Percentiles rank a stretch among this genome's conserved stretches.
Evolutionary conservation across 1,140 invertebrate species (phyloP).

Genomic region (Panagrolaimus sp.): DNA sequence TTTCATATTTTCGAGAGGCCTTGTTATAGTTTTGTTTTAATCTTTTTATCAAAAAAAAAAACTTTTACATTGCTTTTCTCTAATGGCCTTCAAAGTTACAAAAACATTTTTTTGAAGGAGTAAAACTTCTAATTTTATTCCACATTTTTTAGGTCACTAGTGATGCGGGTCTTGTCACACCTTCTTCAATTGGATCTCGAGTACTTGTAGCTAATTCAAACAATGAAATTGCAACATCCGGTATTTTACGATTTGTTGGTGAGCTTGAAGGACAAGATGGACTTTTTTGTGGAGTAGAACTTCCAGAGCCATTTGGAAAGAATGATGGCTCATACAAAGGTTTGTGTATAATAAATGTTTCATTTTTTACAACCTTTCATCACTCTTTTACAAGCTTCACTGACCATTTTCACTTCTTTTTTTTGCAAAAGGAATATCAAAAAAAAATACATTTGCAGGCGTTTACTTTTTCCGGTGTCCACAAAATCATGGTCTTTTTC

Average conservation of each 20-base stretch:
- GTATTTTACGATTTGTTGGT: slow-evolving; percentile 5
- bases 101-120: too few species aligned
- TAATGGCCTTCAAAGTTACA: too few species aligned
- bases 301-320: not conserved
- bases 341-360: not conserved
- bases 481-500: slow-evolving; percentile 6
- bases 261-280: not conserved
- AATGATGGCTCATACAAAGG: slow-evolving; percentile 8
- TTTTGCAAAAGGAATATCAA: too few species aligned
- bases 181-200: not conserved
- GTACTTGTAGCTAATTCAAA: not conserved
- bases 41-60: too few species aligned
- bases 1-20: too few species aligned
- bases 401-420: too few species aligned
- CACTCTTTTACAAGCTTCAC: too few species aligned
- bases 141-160: not conserved
- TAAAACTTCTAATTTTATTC: too few species aligned
- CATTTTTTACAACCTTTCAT: not conserved
- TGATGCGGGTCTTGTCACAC: not conserved
- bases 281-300: slow-evolving; percentile 6
- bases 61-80: too few species aligned
- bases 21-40: too few species aligned
- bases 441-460: not conserved
- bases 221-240: slow-evolving; percentile 6
- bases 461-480: slow-evolving; percentile 11